Percentiles rank a stretch among this genome's conserved stretches.
phyloP scores from a whole-genome alignment of 2,888 invertebrate genomes.

The Empis livida region DNA sequence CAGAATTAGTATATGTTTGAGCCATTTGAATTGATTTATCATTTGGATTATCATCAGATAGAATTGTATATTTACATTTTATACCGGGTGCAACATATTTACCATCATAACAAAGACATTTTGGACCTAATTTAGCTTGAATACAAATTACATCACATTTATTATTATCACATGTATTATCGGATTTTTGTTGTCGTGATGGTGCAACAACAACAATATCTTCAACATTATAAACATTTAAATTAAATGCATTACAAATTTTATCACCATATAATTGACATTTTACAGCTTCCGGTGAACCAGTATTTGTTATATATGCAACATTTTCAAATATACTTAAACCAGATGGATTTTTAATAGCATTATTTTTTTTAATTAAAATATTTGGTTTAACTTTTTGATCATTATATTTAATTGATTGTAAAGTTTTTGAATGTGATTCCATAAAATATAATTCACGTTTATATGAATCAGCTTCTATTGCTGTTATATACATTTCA shows the following conservation, averaged over 20 bases:
- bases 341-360: constrained; percentile 45
- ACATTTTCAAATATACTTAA: constrained; percentile 62
- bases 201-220: constrained; percentile 42
- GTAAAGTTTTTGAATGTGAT: constrained; percentile 41
- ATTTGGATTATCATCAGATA: not conserved
- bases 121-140: constrained; percentile 35
- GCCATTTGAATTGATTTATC: not conserved
- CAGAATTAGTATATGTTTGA: not conserved
- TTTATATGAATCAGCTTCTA: constrained; percentile 40
- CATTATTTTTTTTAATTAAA: constrained; percentile 35
- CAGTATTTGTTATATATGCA: constrained; percentile 53
- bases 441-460: constrained; percentile 66
- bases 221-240: constrained; percentile 37
- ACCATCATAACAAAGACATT: constrained; percentile 46
- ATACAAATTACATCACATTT: constrained; percentile 51
- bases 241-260: constrained; percentile 37
- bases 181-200: constrained; percentile 40
- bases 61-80: constrained; percentile 20
- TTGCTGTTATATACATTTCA: constrained; percentile 34
- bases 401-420: constrained; percentile 37
- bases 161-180: constrained; percentile 40
- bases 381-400: constrained; percentile 34
- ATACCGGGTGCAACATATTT: constrained; percentile 26
- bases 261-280: constrained; percentile 44
- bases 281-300: constrained; percentile 42